phyloP scores from a whole-genome alignment of 1,140 invertebrate species.

The Drosophila parabipectinata region DNA sequence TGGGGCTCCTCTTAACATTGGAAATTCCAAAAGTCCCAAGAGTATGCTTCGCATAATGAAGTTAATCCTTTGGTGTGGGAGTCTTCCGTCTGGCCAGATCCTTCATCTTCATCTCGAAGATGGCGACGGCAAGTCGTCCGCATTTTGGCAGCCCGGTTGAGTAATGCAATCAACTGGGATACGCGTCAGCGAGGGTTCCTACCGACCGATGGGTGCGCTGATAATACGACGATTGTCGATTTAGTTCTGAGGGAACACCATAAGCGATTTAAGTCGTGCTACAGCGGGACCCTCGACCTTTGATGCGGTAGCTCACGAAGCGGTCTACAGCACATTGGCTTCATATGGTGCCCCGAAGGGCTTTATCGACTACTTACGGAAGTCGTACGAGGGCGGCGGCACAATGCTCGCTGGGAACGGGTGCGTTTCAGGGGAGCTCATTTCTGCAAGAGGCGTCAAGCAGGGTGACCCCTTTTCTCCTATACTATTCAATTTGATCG shows the following conservation, averaged over 20 bases:
- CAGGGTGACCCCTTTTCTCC: no score
- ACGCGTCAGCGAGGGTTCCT: slow-evolving; percentile 20
- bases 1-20: no score
- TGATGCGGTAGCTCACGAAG: slow-evolving; percentile 88
- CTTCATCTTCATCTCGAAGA: slow-evolving; percentile 29
- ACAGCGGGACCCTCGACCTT: neutral
- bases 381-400: no score
- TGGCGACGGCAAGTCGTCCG: slow-evolving; percentile 12
- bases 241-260: slow-evolving; percentile 21
- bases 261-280: no score
- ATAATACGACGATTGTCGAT: slow-evolving; percentile 40
- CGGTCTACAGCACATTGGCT: neutral
- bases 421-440: no score
- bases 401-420: no score
- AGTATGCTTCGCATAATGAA: slow-evolving; percentile 23
- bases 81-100: slow-evolving; percentile 20
- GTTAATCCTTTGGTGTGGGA: slow-evolving; percentile 30
- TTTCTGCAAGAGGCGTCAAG: no score
- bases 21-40: no score
- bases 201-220: slow-evolving; percentile 33
- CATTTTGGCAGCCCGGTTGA: no score
- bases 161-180: slow-evolving; percentile 34
- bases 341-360: no score
- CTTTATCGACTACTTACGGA: no score
- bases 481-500: slow-evolving; percentile 18